Base-by-base conservation (phyloP, 2,888 invertebrate genomes). In the Chrysopilus asiliformis region DNA sequence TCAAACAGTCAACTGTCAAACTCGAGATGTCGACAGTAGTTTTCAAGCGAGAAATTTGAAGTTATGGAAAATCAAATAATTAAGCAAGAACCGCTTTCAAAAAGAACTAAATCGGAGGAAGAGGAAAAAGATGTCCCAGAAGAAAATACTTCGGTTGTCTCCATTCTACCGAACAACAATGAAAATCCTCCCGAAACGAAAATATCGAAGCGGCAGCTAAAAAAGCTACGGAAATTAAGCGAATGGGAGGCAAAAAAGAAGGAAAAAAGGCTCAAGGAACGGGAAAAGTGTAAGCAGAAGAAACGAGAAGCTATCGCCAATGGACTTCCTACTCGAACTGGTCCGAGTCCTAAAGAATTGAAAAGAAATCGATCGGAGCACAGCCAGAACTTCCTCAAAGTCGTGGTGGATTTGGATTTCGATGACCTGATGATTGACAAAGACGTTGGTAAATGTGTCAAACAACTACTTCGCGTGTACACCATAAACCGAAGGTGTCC, bases 351-450 rank as follows among this genome's bases (percentile, higher is more conserved):
- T 39, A 90, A 87, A 62, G 70, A 72, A 39, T 58, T 91, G 9
- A 90, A 89, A 60, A 68, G 67, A 50, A 74, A 74, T 57, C 80
- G 71, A 53, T 73, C 80, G 67, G 71, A 72, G 28, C 76, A 79
- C 41, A 65, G 68, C 34, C 80, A 78, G 54, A 77, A 74, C 61
- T 70, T 75, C 36, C 7, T 31, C 18, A 70, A 70, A 36, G 68
- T 95, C 12, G 81, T 80, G 12, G 75, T 97, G 46, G 95, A 97
- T 57, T 74, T 93, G 53, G 85, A 87, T 53, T 94, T 90, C 59
- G 90, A 91, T 55, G 70, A 85, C 45, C 66, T 86, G 33, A 97
- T 97, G 95, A 79, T 74, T 43, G 83, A 83, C 45, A 80, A 79
- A 66, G 91, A 93, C 57, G 72, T 91, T 51, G 77, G 75, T 40